Conservation (phyloP, 2,797 vertebrate species). For the Muraenolepis orangiensis region DNA sequence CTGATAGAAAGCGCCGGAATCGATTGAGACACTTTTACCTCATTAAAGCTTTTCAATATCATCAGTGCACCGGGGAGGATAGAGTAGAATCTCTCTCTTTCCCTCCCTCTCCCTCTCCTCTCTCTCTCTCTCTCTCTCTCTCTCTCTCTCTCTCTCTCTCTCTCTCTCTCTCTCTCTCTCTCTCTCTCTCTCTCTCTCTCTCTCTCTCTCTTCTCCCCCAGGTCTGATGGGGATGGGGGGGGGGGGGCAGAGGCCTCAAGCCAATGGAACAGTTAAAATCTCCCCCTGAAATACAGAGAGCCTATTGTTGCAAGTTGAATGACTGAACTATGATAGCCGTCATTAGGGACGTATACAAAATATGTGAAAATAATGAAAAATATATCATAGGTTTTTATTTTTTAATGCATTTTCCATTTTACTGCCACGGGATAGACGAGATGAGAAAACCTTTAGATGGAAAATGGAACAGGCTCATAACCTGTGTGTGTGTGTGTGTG, state of each 20-base stretch:
- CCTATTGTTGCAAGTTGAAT: neutral
- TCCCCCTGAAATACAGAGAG: neutral
- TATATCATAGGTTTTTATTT: neutral
- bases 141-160: neutral
- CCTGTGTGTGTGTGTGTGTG: too few relatives aligned
- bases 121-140: too few relatives aligned
- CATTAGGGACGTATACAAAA: neutral
- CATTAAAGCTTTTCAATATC: constrained; percentile 47
- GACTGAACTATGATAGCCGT: too few relatives aligned
- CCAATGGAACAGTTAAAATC: too few relatives aligned
- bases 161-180: too few relatives aligned
- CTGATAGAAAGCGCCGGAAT: constrained; percentile 47
- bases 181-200: too few relatives aligned
- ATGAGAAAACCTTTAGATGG: neutral
- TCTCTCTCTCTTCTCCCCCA: too few relatives aligned
- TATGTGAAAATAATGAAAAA: neutral
- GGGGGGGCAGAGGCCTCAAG: too few relatives aligned
- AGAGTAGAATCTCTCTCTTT: neutral
- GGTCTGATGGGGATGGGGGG: too few relatives aligned
- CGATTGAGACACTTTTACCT: constrained; percentile 46
- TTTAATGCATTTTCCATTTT: too few relatives aligned
- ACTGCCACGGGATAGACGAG: too few relatives aligned
- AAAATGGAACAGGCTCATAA: neutral
- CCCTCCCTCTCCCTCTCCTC: neutral
- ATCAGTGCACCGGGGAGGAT: constrained; percentile 12